These are phyloP conservation scores for Brachyalestes nurse DNA, from an alignment of 2,797 vertebrate species.

Conservation along the genomic window DNA sequence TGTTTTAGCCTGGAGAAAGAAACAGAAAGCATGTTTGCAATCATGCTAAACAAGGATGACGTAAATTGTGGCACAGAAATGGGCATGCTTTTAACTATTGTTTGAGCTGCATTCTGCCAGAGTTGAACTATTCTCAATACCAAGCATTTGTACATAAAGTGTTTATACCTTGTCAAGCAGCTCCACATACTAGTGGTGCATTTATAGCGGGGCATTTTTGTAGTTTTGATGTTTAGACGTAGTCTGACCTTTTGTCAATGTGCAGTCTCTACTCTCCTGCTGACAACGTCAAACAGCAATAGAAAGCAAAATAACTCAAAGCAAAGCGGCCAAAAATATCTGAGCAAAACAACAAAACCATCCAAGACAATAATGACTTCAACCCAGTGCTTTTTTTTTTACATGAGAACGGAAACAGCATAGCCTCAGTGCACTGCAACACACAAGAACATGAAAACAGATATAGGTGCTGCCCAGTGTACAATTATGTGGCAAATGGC, in stretches of 20 bases:
- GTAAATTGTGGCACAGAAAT: conserved; percentile 9
- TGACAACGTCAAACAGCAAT: neutral
- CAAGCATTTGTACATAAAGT: neutral
- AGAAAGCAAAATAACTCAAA: neutral
- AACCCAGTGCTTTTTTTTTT: conserved; percentile 15
- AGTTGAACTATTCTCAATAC: neutral
- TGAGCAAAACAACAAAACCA: neutral
- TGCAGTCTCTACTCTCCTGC: neutral
- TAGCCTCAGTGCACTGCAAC: conserved; percentile 11
- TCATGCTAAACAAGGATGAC: conserved; percentile 14
- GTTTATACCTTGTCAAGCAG: neutral
- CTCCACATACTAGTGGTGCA: neutral
- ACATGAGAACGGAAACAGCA: conserved; percentile 17
- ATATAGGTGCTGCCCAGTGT: neutral
- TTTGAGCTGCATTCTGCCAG: neutral
- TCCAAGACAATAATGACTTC: neutral
- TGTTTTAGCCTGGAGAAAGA: neutral
- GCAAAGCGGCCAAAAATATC: neutral
- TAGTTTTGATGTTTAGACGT: neutral
- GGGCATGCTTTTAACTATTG: neutral
- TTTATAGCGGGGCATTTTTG: neutral
- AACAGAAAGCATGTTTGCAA: conserved; percentile 3
- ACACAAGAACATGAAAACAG: conserved; percentile 29
- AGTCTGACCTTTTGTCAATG: neutral
- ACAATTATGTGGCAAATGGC: conserved; percentile 42